Evolutionary conservation across 1,140 invertebrate species (phyloP).

Genomic region (Babylonia areolata): DNA sequence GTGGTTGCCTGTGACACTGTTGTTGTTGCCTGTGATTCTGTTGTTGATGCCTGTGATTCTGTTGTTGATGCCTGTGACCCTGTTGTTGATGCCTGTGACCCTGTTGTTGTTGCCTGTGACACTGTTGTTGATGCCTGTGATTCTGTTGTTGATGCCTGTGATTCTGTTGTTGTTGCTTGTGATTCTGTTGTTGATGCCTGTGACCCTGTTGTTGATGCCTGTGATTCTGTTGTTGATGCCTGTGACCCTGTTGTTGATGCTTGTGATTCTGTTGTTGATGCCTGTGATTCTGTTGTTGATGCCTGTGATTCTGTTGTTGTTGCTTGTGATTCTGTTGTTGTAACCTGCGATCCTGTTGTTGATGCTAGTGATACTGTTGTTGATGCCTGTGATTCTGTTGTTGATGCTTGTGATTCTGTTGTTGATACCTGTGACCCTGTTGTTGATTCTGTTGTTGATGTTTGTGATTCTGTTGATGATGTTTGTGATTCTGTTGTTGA

Average conservation of each 20-base stretch:
- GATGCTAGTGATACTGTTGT: background rate
- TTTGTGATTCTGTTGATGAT: background rate
- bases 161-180: background rate
- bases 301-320: background rate
- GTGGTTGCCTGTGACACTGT: too few relatives aligned
- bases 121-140: constrained; percentile 9
- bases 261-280: background rate
- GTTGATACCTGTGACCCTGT: background rate
- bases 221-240: background rate
- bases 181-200: background rate
- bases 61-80: background rate
- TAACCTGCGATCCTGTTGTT: background rate
- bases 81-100: background rate
- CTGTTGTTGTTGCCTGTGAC: constrained; percentile 20
- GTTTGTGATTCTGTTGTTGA: background rate
- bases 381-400: background rate
- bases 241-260: background rate
- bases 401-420: background rate
- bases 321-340: too few relatives aligned
- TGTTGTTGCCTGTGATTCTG: background rate
- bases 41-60: background rate
- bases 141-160: background rate
- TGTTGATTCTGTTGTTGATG: background rate
- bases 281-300: background rate
- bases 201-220: background rate